phyloP scores from a whole-genome alignment of 2,888 invertebrate species.

The Lacanobia oleracea region DNA sequence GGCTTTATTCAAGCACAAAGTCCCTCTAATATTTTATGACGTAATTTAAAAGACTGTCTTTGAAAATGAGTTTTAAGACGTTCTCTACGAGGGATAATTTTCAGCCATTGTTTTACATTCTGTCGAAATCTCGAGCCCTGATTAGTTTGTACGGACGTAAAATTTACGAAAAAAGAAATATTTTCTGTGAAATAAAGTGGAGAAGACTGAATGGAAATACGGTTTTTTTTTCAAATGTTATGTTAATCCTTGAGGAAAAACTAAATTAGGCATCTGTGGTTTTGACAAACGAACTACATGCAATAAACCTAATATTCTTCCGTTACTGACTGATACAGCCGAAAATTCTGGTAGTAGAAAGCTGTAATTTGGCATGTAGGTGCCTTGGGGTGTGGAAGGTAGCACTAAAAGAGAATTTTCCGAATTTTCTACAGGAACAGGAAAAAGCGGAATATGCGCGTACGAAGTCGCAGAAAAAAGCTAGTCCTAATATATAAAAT shows the following conservation, averaged over 20 bases:
- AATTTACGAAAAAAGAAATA: slow-evolving; percentile 35
- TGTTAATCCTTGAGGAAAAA: background rate
- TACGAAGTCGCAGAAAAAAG: too few relatives aligned
- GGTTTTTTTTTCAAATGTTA: slow-evolving; percentile 40
- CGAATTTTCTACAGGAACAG: too few relatives aligned
- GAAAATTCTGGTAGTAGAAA: too few relatives aligned
- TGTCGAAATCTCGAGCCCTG: slow-evolving; percentile 61
- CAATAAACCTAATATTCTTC: too few relatives aligned
- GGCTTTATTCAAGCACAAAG: slow-evolving; percentile 80
- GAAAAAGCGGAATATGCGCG: too few relatives aligned
- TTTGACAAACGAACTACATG: background rate
- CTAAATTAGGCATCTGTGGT: background rate
- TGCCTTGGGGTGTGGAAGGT: too few relatives aligned
- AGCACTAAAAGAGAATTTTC: too few relatives aligned
- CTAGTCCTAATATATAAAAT: too few relatives aligned
- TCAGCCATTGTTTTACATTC: slow-evolving; percentile 69
- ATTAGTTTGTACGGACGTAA: slow-evolving; percentile 67
- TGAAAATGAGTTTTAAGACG: slow-evolving; percentile 77
- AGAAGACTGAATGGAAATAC: background rate
- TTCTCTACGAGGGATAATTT: slow-evolving; percentile 73
- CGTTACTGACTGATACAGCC: too few relatives aligned
- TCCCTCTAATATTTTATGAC: slow-evolving; percentile 84
- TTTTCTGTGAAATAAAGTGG: slow-evolving; percentile 1
- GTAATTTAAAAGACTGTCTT: slow-evolving; percentile 83
- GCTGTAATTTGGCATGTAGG: too few relatives aligned